A percentile compares a stretch with the other conserved stretches of the same genome.
Evolutionary conservation across 2,113 vertebrate genomes (phyloP).

Genomic region (Boulengeromyrus knoepffleri): DNA sequence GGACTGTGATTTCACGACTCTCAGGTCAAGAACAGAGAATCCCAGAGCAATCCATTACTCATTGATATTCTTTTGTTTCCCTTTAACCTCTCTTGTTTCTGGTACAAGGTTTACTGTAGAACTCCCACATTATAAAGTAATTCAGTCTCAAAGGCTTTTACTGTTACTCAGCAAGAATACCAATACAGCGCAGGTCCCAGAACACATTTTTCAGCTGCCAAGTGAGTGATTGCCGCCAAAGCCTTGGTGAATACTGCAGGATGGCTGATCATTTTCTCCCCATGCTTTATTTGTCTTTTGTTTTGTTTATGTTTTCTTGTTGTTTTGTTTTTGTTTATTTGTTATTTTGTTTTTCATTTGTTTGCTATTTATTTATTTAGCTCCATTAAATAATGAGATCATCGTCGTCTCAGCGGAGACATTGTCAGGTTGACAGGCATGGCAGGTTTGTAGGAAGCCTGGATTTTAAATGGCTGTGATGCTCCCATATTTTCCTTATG

Average conservation of each 20-base stretch:
- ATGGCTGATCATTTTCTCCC: constrained; percentile 7
- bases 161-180: constrained; percentile 18
- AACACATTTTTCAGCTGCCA: constrained; percentile 11
- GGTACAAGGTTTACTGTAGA: constrained; percentile 1
- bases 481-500: neutral
- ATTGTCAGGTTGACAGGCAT: neutral
- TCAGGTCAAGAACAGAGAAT: neutral
- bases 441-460: neutral
- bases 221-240: constrained; percentile 9
- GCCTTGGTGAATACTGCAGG: neutral
- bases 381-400: neutral
- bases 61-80: constrained; percentile 19
- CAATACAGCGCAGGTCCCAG: constrained; percentile 6
- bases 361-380: neutral
- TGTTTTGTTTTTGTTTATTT: neutral
- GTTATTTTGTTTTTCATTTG: neutral
- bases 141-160: constrained; percentile 20
- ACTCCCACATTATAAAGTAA: constrained; percentile 18
- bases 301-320: neutral
- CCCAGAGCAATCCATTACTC: neutral
- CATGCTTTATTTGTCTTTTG: neutral
- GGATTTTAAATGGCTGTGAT: neutral
- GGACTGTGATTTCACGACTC: neutral
- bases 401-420: neutral
- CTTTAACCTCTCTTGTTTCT: neutral